Evolutionary conservation across 2,888 invertebrate species (phyloP).

Genomic region (Capitulum mitella): DNA sequence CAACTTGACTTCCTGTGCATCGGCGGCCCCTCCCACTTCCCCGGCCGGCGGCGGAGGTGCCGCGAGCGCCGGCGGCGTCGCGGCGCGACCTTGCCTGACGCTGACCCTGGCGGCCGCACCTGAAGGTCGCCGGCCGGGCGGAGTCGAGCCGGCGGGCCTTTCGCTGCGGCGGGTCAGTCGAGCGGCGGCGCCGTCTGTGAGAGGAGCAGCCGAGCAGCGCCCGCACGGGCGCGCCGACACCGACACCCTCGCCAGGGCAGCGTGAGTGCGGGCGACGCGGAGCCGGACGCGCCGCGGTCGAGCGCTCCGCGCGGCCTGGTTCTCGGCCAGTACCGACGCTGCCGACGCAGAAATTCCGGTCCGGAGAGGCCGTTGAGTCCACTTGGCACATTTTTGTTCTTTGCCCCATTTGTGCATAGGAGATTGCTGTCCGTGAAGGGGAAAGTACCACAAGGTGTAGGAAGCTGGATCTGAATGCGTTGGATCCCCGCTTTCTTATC

Average conservation of each 20-base stretch:
- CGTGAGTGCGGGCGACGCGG: background rate
- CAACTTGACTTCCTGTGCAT: background rate
- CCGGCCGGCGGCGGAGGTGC: background rate
- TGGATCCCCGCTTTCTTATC: too few relatives aligned
- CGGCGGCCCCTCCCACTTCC: too few relatives aligned
- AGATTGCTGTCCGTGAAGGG: too few relatives aligned
- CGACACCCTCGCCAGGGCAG: background rate
- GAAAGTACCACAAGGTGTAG: too few relatives aligned
- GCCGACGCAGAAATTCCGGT: too few relatives aligned
- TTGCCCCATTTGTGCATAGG: too few relatives aligned
- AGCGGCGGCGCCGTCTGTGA: background rate
- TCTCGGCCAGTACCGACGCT: too few relatives aligned
- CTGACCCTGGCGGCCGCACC: background rate
- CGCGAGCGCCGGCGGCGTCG: background rate
- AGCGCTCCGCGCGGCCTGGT: background rate
- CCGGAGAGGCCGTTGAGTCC: too few relatives aligned
- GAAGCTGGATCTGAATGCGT: too few relatives aligned
- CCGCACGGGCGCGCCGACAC: background rate
- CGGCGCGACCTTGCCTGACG: background rate
- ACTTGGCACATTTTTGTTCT: too few relatives aligned
- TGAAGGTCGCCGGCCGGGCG: background rate
- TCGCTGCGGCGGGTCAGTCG: background rate
- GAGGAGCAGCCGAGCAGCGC: conserved; percentile 12
- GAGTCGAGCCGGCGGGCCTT: conserved; percentile 13
- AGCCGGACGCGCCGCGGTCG: background rate